A percentile compares a stretch with the other conserved stretches of the same genome.
These are phyloP conservation scores for Oxyruncus cristatus DNA, from an alignment of 2,113 vertebrate genomes.

Conservation along the genomic window DNA sequence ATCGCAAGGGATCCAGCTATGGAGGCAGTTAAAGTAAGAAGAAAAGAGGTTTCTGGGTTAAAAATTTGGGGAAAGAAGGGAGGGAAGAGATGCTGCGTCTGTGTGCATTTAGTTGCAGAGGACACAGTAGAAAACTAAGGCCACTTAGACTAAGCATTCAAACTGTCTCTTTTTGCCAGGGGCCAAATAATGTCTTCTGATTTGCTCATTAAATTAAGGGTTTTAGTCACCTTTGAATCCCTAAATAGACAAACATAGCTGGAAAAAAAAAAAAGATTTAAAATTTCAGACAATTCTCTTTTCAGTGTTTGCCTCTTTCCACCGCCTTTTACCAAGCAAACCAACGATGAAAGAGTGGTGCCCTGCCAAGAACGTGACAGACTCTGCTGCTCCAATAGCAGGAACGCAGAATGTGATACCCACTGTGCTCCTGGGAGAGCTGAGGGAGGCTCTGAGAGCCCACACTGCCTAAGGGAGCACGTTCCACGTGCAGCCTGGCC, in stretches of 20 bases:
- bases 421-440: background rate
- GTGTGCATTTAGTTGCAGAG: background rate
- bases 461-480: background rate
- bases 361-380: background rate
- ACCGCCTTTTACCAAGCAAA: background rate
- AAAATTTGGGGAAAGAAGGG: background rate
- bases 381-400: background rate
- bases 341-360: background rate
- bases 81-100: background rate
- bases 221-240: background rate
- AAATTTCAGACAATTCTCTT: background rate
- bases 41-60: background rate
- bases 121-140: background rate
- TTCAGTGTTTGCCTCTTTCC: background rate
- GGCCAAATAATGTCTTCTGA: background rate
- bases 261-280: background rate
- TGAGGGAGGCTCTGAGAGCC: background rate
- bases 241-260: background rate
- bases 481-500: background rate
- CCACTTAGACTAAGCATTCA: background rate
- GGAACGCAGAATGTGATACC: background rate
- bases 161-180: background rate
- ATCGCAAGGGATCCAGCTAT: background rate
- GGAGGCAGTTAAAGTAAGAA: background rate
- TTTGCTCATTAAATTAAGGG: background rate